These are phyloP conservation scores for Ophion obscuratus DNA, from an alignment of 2,888 invertebrate genomes.

Conservation along the genomic window DNA sequence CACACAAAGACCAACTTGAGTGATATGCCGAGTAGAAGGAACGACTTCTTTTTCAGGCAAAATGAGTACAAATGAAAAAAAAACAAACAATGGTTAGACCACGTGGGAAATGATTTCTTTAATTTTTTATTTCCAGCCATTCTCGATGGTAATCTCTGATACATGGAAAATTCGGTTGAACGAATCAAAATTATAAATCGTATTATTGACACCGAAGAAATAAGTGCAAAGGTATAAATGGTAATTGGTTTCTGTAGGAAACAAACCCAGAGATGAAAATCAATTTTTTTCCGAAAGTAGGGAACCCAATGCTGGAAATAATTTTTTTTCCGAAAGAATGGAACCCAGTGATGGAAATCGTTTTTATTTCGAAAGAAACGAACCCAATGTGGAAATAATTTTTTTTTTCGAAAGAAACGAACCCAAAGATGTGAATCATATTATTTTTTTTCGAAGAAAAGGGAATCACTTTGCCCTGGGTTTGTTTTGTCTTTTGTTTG, in stretches of 20 bases:
- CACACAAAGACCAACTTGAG: neutral
- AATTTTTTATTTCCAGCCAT: neutral
- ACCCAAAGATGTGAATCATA: too few relatives aligned
- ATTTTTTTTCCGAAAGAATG: too few relatives aligned
- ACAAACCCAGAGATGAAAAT: neutral
- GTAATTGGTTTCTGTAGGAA: neutral
- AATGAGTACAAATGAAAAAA: neutral
- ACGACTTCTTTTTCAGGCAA: conserved; percentile 1
- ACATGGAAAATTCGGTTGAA: neutral
- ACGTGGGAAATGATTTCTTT: neutral
- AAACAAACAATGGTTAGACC: neutral
- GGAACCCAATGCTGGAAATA: too few relatives aligned
- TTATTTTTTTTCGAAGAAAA: too few relatives aligned
- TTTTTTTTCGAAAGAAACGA: too few relatives aligned
- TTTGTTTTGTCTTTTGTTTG: too few relatives aligned
- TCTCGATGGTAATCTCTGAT: neutral
- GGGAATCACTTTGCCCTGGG: too few relatives aligned
- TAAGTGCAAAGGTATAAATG: too few relatives aligned
- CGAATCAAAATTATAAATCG: neutral
- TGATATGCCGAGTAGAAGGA: neutral
- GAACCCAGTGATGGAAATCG: too few relatives aligned
- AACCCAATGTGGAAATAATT: too few relatives aligned
- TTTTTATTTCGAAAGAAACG: too few relatives aligned
- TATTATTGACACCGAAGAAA: too few relatives aligned
- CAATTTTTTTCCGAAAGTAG: neutral